Percentiles rank a stretch among this genome's conserved stretches.
These are phyloP conservation scores for Sturnira hondurensis DNA, from an alignment of 2,113 vertebrate species.

Conservation along the genomic window DNA sequence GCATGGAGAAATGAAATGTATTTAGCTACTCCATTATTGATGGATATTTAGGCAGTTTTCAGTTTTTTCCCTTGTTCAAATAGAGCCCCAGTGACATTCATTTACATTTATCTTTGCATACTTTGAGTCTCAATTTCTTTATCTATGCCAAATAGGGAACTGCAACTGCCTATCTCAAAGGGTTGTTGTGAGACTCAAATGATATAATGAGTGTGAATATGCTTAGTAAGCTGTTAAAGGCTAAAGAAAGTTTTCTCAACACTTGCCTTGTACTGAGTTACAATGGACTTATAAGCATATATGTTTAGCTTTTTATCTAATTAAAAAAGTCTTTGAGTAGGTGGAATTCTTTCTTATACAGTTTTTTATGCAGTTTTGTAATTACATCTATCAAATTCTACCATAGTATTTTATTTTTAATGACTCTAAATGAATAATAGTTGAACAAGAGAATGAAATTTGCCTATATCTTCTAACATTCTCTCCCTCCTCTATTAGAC, in stretches of 20 bases:
- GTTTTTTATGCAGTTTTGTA: background rate
- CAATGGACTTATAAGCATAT: background rate
- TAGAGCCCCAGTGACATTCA: slow-evolving; percentile 32
- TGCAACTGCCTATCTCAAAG: slow-evolving; percentile 39
- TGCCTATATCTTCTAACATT: background rate
- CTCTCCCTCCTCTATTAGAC: background rate
- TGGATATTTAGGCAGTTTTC: background rate
- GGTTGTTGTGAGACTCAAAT: slow-evolving; percentile 59
- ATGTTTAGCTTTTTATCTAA: background rate
- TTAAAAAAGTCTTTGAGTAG: background rate
- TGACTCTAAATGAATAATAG: background rate
- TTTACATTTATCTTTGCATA: slow-evolving; percentile 39
- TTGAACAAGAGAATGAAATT: slow-evolving; percentile 26
- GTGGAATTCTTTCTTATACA: background rate
- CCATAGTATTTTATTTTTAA: background rate
- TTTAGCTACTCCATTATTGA: background rate
- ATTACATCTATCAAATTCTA: background rate
- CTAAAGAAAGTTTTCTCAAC: slow-evolving; percentile 21
- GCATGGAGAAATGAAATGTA: background rate
- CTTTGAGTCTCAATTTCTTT: slow-evolving; percentile 48
- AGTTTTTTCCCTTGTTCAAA: slow-evolving; percentile 9
- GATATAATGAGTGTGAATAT: slow-evolving; percentile 29
- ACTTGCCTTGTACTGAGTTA: background rate
- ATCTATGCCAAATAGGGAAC: slow-evolving; percentile 14
- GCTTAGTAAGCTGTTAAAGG: slow-evolving; percentile 47